Evolutionary conservation across 2,113 vertebrate species (phyloP), one percentile per base, ranked within the genome.

Genomic region (Tetrao urogallus): DNA sequence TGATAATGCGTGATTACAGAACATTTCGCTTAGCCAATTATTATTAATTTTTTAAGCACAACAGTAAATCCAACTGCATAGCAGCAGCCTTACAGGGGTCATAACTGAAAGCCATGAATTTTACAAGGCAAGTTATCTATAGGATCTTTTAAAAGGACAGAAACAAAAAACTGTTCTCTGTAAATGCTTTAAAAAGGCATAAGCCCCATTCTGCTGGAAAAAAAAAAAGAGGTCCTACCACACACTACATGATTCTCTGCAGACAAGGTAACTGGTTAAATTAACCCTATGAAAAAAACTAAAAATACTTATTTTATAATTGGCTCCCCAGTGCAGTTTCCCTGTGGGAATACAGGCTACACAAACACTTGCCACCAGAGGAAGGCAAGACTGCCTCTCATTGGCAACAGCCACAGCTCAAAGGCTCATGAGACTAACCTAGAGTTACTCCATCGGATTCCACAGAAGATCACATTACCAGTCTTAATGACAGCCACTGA

Each of bases 51-150:
- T 58, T 58, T 47, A 58, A 82, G 64, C 21, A 65, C 40, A 80
- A 85, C 56, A 83, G 50, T 56, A 85, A 82, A 91, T 60, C 30
- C 56, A 74, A 50, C n/a, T 69, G 64, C 69, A 89, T 27, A 40
- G 25, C 20, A 67, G 73, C 20, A 67, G 70, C 14, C 58, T 45
- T 28, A 10, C 28, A 76, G 47, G 75, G 13, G 60, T 76, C 30
- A 63, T 48, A 82, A 5, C 5, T 50, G 34, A 74, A 76, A 38
- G 28, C 43, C 19, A 54, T 17, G 36, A 69, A 84, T 11, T 54
- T 63, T 58, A 73, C 20, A 87, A 78, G 69, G 36, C 66, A 85
- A 52, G 50, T 56, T 83, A 75, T 50, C 40, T 40, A 40, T 8
- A 58, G 18, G 20, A 30, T 71, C 34, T 88, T 78, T 52, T 64